phyloP scores from a whole-genome alignment of 2,888 invertebrate species.

The Cheilosia pagana region DNA sequence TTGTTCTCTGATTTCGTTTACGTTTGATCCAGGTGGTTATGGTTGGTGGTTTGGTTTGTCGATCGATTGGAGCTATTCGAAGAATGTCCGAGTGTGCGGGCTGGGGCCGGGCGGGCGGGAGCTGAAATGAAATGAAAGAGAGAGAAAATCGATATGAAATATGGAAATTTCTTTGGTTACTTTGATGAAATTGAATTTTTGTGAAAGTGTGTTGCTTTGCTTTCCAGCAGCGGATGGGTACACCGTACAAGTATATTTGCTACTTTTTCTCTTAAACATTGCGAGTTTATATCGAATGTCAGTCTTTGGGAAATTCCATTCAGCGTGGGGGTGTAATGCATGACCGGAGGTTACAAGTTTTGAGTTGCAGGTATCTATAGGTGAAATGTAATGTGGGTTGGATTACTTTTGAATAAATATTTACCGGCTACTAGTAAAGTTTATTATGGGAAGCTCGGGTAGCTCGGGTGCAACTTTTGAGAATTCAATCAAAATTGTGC shows the following conservation, averaged over 20 bases:
- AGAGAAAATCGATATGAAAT: constrained; percentile 55
- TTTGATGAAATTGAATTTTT: constrained; percentile 52
- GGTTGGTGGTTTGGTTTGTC: constrained; percentile 42
- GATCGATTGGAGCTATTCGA: constrained; percentile 52
- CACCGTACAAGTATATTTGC: constrained; percentile 11
- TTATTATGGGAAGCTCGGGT: too few relatives aligned
- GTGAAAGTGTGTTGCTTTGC: neutral
- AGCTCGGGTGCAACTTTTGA: too few relatives aligned
- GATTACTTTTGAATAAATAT: constrained; percentile 5
- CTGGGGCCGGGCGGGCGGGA: neutral
- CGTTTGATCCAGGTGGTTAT: constrained; percentile 45
- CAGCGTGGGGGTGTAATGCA: constrained; percentile 6
- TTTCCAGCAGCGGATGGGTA: neutral
- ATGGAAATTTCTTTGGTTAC: constrained; percentile 53
- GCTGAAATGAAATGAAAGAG: constrained; percentile 47
- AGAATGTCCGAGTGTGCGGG: constrained; percentile 31
- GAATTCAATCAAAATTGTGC: too few relatives aligned
- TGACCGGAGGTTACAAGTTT: neutral
- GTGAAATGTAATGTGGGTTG: neutral
- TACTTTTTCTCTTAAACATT: constrained; percentile 35
- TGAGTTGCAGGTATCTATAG: neutral
- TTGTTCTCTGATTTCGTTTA: constrained; percentile 34
- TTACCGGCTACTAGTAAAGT: neutral
- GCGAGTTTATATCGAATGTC: constrained; percentile 52
- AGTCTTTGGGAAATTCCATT: constrained; percentile 17